Evolutionary conservation across 2,113 vertebrate genomes (phyloP).

Genomic region (Otocyon megalotis): DNA sequence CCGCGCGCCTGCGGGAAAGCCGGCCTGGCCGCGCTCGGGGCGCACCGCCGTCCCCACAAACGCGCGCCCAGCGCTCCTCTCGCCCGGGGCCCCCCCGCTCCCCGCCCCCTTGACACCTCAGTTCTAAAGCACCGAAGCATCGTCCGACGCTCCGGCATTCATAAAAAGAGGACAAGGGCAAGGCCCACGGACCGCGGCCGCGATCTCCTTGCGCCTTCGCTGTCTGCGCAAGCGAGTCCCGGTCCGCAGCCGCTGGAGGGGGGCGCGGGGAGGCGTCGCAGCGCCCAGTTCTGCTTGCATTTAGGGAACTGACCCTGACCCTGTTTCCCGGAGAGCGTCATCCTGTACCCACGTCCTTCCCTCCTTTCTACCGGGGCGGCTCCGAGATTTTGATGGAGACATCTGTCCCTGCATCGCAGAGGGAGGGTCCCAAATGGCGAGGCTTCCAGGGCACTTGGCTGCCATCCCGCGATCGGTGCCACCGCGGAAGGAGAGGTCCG

Average conservation of each 20-base stretch:
- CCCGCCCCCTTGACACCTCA: neutral
- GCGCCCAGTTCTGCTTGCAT: neutral
- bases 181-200: neutral
- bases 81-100: rapidly evolving
- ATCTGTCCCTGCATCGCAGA: neutral
- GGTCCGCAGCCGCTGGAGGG: neutral
- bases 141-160: neutral
- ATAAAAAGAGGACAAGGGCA: constrained; percentile 12
- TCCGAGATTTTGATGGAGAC: neutral
- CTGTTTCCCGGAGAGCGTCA: neutral
- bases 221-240: neutral
- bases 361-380: neutral
- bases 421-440: neutral
- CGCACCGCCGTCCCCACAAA: neutral
- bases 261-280: neutral
- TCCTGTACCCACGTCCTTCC: neutral
- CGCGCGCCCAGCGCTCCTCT: neutral
- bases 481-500: neutral
- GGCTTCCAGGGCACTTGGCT: neutral
- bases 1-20: neutral
- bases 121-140: neutral
- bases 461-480: neutral
- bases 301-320: neutral
- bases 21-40: neutral
- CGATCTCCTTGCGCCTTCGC: neutral